A percentile compares a stretch with the other conserved stretches of the same genome.
These are phyloP conservation scores for Drosophila persimilis DNA, from an alignment of 1,140 invertebrate species.

Conservation along the genomic window DNA sequence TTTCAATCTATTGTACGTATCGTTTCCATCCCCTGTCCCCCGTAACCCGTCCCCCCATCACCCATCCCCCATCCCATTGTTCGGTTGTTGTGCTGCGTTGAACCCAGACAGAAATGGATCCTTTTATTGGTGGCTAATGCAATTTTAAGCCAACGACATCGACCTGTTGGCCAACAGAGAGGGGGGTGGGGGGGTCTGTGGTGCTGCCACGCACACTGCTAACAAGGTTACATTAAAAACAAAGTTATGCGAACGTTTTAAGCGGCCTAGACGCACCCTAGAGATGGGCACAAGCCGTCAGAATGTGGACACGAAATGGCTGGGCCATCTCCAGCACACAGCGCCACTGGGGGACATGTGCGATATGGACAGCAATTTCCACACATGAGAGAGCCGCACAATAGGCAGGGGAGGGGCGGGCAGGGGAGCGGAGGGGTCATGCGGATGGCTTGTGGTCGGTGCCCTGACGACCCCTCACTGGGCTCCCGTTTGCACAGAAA, in stretches of 20 bases:
- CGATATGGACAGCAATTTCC: no score
- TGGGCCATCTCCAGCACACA: not conserved
- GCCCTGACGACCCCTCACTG: not conserved
- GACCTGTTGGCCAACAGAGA: constrained; percentile 31
- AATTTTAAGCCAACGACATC: constrained; percentile 36
- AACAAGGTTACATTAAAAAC: constrained; percentile 51
- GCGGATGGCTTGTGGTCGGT: no score
- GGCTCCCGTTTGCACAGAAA: constrained; percentile 1
- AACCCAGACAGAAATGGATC: constrained; percentile 11
- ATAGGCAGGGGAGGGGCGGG: no score
- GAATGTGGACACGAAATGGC: not conserved
- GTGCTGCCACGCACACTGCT: constrained; percentile 19
- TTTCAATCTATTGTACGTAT: no score
- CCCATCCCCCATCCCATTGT: no score
- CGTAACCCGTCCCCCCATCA: no score
- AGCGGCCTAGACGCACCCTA: constrained; percentile 21
- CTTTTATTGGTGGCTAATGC: constrained; percentile 43
- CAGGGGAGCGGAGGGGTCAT: no score
- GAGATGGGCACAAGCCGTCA: not conserved
- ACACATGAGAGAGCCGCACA: no score
- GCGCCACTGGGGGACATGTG: no score
- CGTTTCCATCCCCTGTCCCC: no score
- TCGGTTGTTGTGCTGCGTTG: constrained; percentile 1
- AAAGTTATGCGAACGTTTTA: constrained; percentile 40
- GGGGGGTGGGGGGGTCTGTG: not conserved